phyloP scores from a whole-genome alignment of 2,888 invertebrate species.

The Xestoiulus laeticollis region DNA sequence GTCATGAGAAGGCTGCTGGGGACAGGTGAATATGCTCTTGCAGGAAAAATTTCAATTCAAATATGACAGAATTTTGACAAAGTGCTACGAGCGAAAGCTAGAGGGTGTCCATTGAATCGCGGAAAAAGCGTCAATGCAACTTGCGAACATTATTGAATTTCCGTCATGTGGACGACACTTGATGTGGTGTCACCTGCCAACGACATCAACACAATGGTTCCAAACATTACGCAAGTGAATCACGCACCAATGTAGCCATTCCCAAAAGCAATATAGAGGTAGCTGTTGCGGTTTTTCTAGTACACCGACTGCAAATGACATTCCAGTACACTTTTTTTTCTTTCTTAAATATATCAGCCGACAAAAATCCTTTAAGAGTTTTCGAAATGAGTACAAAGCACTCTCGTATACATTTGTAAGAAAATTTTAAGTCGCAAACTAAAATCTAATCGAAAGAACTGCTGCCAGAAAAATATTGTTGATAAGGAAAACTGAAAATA shows the following conservation, averaged over 20 bases:
- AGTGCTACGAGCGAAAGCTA: not conserved
- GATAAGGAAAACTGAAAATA: too few relatives aligned
- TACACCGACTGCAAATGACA: conserved; percentile 26
- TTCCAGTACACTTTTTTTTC: not conserved
- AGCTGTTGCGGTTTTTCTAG: conserved; percentile 8
- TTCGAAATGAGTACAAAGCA: not conserved
- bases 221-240: conserved; percentile 2
- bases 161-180: conserved; percentile 19
- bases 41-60: not conserved
- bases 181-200: conserved; percentile 15
- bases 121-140: conserved; percentile 16
- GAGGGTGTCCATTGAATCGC: conserved; percentile 26
- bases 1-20: conserved; percentile 14
- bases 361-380: not conserved
- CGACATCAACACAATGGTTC: conserved; percentile 18
- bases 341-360: not conserved
- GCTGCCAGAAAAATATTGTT: not conserved
- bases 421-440: not conserved
- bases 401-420: not conserved
- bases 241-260: not conserved
- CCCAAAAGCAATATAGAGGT: conserved; percentile 26
- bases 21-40: not conserved
- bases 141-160: conserved; percentile 5
- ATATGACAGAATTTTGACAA: conserved; percentile 26
- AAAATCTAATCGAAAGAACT: not conserved